Conservation (phyloP, 2,797 vertebrate species). For the Falco biarmicus region DNA sequence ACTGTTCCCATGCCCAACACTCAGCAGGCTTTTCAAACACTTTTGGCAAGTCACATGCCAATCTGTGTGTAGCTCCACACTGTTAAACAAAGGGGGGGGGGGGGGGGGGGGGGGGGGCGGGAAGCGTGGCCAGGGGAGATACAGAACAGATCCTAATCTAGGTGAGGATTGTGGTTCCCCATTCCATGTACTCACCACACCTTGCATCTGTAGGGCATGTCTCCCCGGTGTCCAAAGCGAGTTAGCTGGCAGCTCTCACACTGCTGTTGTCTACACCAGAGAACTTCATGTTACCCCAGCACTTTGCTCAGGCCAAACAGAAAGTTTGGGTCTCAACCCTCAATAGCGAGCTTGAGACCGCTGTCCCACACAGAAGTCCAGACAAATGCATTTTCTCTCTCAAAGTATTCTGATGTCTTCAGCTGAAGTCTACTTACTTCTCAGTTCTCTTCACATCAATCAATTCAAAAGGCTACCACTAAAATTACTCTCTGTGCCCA, state of each 20-base stretch:
- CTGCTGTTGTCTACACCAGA: neutral
- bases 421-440: neutral
- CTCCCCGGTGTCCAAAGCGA: neutral
- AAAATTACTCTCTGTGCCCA: conserved; percentile 16
- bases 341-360: neutral
- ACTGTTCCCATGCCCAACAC: neutral
- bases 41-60: neutral
- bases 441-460: neutral
- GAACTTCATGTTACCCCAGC: neutral
- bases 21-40: neutral
- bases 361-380: neutral
- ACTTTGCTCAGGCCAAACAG: neutral
- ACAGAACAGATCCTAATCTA: neutral
- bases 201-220: neutral
- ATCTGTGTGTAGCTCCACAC: neutral
- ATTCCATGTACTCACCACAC: neutral
- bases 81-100: neutral
- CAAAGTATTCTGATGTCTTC: neutral
- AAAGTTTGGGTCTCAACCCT: neutral
- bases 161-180: neutral
- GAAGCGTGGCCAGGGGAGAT: fast-evolving
- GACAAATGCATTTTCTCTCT: neutral
- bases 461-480: neutral
- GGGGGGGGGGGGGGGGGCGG: neutral
- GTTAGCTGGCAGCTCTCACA: neutral